These are phyloP conservation scores for Hydrocynus forskahlii DNA, from an alignment of 2,797 vertebrate genomes.

Conservation along the genomic window DNA sequence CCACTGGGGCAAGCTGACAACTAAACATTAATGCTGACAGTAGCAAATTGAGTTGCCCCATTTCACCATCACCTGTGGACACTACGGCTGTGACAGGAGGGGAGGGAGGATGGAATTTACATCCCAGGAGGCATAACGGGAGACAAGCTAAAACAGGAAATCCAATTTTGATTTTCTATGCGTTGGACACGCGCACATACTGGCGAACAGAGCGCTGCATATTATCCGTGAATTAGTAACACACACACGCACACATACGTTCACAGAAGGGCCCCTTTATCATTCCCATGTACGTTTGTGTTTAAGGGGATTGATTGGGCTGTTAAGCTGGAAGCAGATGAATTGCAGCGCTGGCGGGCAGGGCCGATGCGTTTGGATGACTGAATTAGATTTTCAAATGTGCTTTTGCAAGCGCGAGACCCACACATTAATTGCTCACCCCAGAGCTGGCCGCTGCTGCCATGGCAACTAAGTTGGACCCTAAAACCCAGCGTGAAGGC, in stretches of 20 bases:
- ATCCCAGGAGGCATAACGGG: too few relatives aligned
- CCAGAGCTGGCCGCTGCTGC: conserved; percentile 65
- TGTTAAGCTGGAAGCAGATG: conserved; percentile 67
- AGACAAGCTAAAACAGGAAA: too few relatives aligned
- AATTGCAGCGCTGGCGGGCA: conserved; percentile 66
- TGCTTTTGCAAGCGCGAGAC: conserved; percentile 71
- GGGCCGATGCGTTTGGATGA: conserved; percentile 60
- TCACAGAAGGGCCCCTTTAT: conserved; percentile 29
- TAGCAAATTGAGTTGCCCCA: too few relatives aligned
- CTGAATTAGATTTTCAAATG: conserved; percentile 72
- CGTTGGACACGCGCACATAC: too few relatives aligned
- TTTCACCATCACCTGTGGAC: too few relatives aligned
- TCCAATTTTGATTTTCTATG: too few relatives aligned
- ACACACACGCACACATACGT: conserved; percentile 7
- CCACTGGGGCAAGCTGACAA: too few relatives aligned
- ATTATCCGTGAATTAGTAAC: conserved; percentile 3
- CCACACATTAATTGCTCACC: conserved; percentile 73
- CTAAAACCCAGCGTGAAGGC: conserved; percentile 40
- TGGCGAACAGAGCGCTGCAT: background rate
- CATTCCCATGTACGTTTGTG: conserved; percentile 62
- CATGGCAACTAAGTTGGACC: conserved; percentile 59
- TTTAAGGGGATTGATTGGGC: conserved; percentile 72
- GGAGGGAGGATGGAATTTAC: too few relatives aligned
- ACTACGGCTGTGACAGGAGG: too few relatives aligned
- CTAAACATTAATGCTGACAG: too few relatives aligned